Conservation (phyloP, 1,140 invertebrate species). For the Pseudachorutes palmiensis region DNA sequence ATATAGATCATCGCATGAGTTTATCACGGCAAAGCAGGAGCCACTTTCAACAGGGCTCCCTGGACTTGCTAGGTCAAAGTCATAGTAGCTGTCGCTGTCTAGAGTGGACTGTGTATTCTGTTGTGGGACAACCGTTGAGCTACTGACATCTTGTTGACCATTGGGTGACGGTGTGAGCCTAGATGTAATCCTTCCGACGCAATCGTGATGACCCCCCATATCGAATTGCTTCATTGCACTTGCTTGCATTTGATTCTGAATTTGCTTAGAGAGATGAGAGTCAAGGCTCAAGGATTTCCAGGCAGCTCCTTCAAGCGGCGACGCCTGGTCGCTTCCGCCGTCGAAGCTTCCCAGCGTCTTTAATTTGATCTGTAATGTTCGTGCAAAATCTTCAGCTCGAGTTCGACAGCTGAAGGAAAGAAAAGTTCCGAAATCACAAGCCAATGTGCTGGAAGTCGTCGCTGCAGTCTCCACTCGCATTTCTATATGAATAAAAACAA, state of each 20-base stretch:
- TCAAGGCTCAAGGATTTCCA: constrained; percentile 39
- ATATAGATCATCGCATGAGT: constrained; percentile 25
- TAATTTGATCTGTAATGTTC: constrained; percentile 61
- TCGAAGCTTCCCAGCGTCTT: constrained; percentile 52
- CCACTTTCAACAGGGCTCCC: constrained; percentile 49
- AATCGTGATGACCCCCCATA: too few relatives aligned
- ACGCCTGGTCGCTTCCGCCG: constrained; percentile 11
- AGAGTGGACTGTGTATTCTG: constrained; percentile 44
- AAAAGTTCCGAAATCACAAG: constrained; percentile 49
- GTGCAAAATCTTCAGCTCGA: constrained; percentile 66
- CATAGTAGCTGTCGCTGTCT: constrained; percentile 52
- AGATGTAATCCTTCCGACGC: too few relatives aligned
- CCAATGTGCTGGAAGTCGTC: constrained; percentile 27
- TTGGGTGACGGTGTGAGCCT: neutral
- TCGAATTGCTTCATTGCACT: too few relatives aligned
- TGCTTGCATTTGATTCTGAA: neutral
- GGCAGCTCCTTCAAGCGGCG: constrained; percentile 43
- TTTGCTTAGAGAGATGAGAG: neutral
- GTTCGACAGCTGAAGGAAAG: constrained; percentile 63
- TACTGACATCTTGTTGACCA: neutral
- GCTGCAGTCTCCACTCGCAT: constrained; percentile 21
- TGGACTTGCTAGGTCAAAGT: constrained; percentile 54
- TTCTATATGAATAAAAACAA: constrained; percentile 18
- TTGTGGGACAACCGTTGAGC: neutral
- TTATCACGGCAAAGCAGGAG: constrained; percentile 15